Evolutionary conservation across 2,888 invertebrate species (phyloP).

Genomic region (Congeria kusceri): DNA sequence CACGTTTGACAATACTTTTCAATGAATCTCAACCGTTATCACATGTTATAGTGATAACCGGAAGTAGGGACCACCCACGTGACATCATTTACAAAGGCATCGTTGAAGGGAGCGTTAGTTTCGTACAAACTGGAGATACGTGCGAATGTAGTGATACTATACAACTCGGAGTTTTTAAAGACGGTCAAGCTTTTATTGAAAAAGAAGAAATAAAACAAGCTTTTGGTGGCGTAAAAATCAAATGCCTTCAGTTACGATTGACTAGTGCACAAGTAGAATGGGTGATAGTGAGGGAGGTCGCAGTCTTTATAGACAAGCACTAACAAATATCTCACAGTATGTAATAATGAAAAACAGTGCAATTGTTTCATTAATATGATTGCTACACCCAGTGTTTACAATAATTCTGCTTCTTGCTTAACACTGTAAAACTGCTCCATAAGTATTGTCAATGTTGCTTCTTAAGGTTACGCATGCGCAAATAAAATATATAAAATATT

Average conservation of each 20-base stretch:
- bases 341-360: too few relatives aligned
- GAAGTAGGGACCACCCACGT: constrained; percentile 72
- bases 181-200: constrained; percentile 76
- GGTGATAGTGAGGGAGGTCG: constrained; percentile 84
- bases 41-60: constrained; percentile 81
- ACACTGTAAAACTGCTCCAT: too few relatives aligned
- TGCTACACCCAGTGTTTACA: too few relatives aligned
- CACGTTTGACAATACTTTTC: constrained; percentile 82
- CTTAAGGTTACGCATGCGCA: too few relatives aligned
- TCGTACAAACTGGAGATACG: constrained; percentile 42
- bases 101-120: constrained; percentile 74
- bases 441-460: too few relatives aligned
- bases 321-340: too few relatives aligned
- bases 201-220: constrained; percentile 61
- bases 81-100: constrained; percentile 77
- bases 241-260: constrained; percentile 82
- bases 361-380: too few relatives aligned
- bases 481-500: too few relatives aligned
- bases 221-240: constrained; percentile 73
- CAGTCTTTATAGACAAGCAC: constrained; percentile 72
- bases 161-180: constrained; percentile 68
- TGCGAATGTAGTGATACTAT: constrained; percentile 68
- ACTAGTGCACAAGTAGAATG: constrained; percentile 82
- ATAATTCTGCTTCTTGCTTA: too few relatives aligned
- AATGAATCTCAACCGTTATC: constrained; percentile 74